A percentile compares a stretch with the other conserved stretches of the same genome.
Evolutionary conservation across 2,888 invertebrate genomes (phyloP).

Genomic region (Phymatocera aterrima): DNA sequence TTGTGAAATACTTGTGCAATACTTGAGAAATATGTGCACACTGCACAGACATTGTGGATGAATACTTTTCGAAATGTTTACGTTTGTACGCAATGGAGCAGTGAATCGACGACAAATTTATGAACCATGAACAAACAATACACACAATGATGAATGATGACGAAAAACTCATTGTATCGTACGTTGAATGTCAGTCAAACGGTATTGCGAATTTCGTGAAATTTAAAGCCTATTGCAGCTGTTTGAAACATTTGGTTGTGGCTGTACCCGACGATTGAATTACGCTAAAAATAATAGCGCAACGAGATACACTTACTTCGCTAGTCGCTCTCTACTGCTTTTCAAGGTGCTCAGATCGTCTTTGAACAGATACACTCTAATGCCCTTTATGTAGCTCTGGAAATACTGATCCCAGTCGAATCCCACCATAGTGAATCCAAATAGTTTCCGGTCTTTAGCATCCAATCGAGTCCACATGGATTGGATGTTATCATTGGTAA

Average conservation of each 20-base stretch:
- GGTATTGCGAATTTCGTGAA: not conserved
- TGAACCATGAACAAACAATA: too few species aligned
- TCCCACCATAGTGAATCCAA: slow-evolving; percentile 84
- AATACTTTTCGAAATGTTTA: slow-evolving; percentile 8
- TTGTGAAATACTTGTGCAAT: not conserved
- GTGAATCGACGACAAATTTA: too few species aligned
- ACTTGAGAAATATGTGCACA: slow-evolving; percentile 3
- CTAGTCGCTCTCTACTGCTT: slow-evolving; percentile 78
- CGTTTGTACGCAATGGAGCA: not conserved
- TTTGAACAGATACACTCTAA: slow-evolving; percentile 86
- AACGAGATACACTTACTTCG: slow-evolving; percentile 75
- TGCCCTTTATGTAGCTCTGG: slow-evolving; percentile 83
- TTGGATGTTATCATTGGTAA: slow-evolving; percentile 81
- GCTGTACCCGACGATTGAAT: not conserved
- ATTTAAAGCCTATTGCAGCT: not conserved
- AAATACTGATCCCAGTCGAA: slow-evolving; percentile 86
- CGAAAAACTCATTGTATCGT: not conserved
- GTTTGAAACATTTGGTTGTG: not conserved
- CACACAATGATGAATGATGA: slow-evolving; percentile 24
- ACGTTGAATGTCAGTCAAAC: not conserved
- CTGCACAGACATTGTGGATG: not conserved
- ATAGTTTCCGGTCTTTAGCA: slow-evolving; percentile 77
- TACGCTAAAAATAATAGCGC: not conserved
- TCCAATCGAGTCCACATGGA: slow-evolving; percentile 78
- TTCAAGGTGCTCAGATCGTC: slow-evolving; percentile 84